A percentile compares a stretch with the other conserved stretches of the same genome.
These are phyloP conservation scores for Leptothorax acervorum DNA, from an alignment of 2,888 invertebrate species.

Conservation along the genomic window DNA sequence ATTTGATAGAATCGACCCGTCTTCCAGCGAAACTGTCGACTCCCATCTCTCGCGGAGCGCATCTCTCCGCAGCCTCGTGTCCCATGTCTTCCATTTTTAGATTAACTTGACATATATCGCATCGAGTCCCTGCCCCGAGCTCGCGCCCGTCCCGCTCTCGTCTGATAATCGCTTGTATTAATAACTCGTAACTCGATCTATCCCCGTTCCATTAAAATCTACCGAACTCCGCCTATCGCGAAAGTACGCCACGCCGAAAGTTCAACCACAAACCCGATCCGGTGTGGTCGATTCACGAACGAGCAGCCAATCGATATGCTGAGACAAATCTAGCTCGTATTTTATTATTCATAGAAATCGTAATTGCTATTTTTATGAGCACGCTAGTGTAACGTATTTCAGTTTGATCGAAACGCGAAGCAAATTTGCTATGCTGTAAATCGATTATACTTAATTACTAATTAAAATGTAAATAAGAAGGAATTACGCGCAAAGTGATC, in stretches of 20 bases:
- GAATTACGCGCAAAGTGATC: neutral
- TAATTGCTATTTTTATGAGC: slow-evolving; percentile 26
- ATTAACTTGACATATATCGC: slow-evolving; percentile 60
- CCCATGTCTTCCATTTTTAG: slow-evolving; percentile 78
- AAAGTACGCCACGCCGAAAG: slow-evolving; percentile 11
- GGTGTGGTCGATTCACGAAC: slow-evolving; percentile 35
- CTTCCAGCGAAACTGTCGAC: slow-evolving; percentile 59
- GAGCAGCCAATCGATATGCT: slow-evolving; percentile 22
- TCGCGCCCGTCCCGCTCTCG: slow-evolving; percentile 71
- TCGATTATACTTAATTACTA: slow-evolving; percentile 2
- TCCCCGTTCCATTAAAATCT: slow-evolving; percentile 40
- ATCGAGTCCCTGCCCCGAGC: slow-evolving; percentile 69
- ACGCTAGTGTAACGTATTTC: slow-evolving; percentile 19
- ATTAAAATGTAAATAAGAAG: neutral
- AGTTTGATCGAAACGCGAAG: slow-evolving; percentile 24
- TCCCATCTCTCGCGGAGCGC: slow-evolving; percentile 40
- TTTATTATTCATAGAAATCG: slow-evolving; percentile 38
- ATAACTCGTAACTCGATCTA: slow-evolving; percentile 37
- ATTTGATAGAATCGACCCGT: slow-evolving; percentile 53
- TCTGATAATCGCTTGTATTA: slow-evolving; percentile 45
- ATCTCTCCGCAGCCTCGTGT: slow-evolving; percentile 62
- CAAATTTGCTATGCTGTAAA: neutral
- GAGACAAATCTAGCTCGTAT: slow-evolving; percentile 41
- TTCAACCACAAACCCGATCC: slow-evolving; percentile 25
- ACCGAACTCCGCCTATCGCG: slow-evolving; percentile 12